Evolutionary conservation across 2,797 vertebrate species (phyloP).

Genomic region (Sphenopsis melanotis): DNA sequence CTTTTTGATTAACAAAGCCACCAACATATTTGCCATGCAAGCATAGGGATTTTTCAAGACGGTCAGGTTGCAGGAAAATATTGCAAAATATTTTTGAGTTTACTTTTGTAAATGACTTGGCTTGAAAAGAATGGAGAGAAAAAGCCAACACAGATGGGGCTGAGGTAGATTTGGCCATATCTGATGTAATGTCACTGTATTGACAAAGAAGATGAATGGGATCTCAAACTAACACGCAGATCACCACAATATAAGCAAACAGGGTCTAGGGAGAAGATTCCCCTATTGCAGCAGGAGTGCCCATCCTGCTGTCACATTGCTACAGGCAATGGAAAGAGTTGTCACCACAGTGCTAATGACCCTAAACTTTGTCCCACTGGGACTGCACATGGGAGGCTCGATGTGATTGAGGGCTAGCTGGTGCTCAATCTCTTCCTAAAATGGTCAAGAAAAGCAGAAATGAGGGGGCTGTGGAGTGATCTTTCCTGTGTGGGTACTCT

Average conservation of each 20-base stretch:
- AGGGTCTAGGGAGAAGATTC: background rate
- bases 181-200: background rate
- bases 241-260: background rate
- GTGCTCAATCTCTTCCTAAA: background rate
- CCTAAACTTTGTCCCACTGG: background rate
- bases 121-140: background rate
- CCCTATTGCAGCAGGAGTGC: background rate
- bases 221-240: background rate
- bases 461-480: background rate
- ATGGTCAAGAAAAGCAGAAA: background rate
- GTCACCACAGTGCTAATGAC: background rate
- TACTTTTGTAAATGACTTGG: background rate
- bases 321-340: background rate
- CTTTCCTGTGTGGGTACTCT: background rate
- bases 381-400: accelerated
- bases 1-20: background rate
- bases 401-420: background rate
- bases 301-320: background rate
- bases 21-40: conserved; percentile 1
- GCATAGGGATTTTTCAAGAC: background rate
- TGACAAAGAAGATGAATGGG: background rate
- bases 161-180: conserved; percentile 55
- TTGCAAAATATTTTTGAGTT: background rate
- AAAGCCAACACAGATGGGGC: background rate
- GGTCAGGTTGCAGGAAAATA: background rate